phyloP scores from a whole-genome alignment of 2,113 vertebrate species.

The Cyanistes caeruleus region DNA sequence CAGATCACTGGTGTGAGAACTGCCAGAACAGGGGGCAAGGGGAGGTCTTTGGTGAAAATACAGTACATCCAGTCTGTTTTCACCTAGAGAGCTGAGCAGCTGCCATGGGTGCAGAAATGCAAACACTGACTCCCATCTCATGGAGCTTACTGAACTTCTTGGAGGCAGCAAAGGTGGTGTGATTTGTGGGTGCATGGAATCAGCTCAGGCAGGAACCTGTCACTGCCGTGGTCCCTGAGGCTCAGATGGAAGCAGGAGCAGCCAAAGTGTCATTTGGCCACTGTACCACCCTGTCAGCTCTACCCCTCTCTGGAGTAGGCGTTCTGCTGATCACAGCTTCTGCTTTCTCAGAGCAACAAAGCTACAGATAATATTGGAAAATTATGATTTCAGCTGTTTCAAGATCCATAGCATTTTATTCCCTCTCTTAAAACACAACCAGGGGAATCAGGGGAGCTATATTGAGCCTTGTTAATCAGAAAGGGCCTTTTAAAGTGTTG shows the following conservation, averaged over 20 bases:
- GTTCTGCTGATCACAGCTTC: background rate
- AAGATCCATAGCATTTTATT: conserved; percentile 64
- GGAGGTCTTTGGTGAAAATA: background rate
- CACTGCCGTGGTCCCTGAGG: background rate
- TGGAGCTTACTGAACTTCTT: background rate
- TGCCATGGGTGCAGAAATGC: background rate
- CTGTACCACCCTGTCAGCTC: fast-evolving
- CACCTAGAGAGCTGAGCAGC: background rate
- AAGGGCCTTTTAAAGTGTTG: conserved; percentile 67
- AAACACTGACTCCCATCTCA: background rate
- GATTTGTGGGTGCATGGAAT: fast-evolving
- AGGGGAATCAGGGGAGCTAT: conserved; percentile 72
- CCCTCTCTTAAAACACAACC: conserved; percentile 62
- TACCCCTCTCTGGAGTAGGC: fast-evolving
- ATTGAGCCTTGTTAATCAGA: conserved; percentile 77
- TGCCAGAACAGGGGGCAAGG: fast-evolving
- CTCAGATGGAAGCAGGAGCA: background rate
- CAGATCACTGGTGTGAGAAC: fast-evolving
- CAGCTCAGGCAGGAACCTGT: background rate
- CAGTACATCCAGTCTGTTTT: background rate
- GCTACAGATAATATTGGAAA: background rate
- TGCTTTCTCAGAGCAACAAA: background rate
- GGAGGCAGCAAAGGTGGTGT: background rate
- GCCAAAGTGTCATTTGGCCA: background rate
- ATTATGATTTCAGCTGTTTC: conserved; percentile 55